Base-by-base conservation (phyloP, 2,888 invertebrate genomes). In the Melikaiella ostensackeni region DNA sequence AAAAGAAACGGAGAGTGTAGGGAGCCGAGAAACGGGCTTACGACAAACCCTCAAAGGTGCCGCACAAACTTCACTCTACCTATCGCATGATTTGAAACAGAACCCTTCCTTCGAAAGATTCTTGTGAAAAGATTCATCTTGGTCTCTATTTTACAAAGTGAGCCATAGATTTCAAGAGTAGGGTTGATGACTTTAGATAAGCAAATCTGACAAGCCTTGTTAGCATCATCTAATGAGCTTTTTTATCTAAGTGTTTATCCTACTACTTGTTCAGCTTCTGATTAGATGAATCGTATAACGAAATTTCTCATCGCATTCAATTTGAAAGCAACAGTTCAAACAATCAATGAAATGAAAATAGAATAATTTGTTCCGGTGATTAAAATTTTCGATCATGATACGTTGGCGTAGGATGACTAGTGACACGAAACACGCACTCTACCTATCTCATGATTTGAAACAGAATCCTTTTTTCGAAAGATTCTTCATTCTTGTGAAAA, bases 1-100 rank as follows among this genome's bases (percentile, higher is more conserved):
- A 75, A 50, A 79, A 75, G 81, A 81, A 76, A 62, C 74, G 42
- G 63, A 74, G 46, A 21, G 24, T 8, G 77, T 33, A 61, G 63
- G 76, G 57, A 63, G 66, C 75, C 66, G 80, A 83, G 84, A 87
- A 82, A 81, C 83, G 84, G 81, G 78, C 80, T 79, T 80, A 83
- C 88, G 88, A 88, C 88, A 88, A 88, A 82, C 82, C 83, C 85
- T 87, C 87, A 88, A 89, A 89, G 86, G 84, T 80, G 84, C 90
- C 89, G 90, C 86, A 84, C 82, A 82, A 80, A 79, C 74, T 77
- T 59, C 75, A 70, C 24, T 66, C 21, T 66, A 66, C 42, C 66
- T 42, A 66, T 66, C 66, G 19, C 42, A 46, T 46, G 46, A 46
- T 46, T 66, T 66, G 21, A 55, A 55, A 21, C 35, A 63, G 27